Evolutionary conservation across 2,888 invertebrate genomes (phyloP).

Genomic region (Mythimna vitellina): DNA sequence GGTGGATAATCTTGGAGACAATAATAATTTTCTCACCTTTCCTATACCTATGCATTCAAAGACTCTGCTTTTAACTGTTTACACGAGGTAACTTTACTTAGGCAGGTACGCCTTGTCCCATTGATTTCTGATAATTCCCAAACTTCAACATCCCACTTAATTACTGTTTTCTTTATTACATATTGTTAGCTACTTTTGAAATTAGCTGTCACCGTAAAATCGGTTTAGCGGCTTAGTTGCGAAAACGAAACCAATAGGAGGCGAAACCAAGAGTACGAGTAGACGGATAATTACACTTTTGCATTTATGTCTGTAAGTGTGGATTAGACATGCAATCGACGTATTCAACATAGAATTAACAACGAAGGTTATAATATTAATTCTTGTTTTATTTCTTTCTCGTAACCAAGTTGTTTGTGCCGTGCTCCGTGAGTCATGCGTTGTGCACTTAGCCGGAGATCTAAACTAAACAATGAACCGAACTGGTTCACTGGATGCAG

Average conservation of each 20-base stretch:
- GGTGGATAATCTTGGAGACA: not conserved
- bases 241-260: not conserved
- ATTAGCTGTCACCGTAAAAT: not conserved
- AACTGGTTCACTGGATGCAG: slow-evolving; percentile 28
- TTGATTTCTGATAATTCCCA: not conserved
- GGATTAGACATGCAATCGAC: slow-evolving; percentile 22
- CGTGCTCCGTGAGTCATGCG: slow-evolving; percentile 31
- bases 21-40: slow-evolving; percentile 6
- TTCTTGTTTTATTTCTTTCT: slow-evolving; percentile 43
- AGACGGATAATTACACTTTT: not conserved
- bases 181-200: too few relatives aligned
- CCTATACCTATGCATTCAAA: not conserved
- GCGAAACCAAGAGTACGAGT: too few relatives aligned
- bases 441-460: slow-evolving; percentile 29
- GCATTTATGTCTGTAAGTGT: not conserved
- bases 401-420: slow-evolving; percentile 19
- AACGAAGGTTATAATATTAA: slow-evolving; percentile 34
- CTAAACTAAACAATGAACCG: slow-evolving; percentile 41
- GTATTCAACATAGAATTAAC: slow-evolving; percentile 4
- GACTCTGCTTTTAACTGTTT: slow-evolving; percentile 1
- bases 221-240: not conserved
- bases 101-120: not conserved
- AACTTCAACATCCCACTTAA: not conserved
- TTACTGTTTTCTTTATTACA: too few relatives aligned
- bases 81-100: not conserved